Percentiles rank a stretch among this genome's conserved stretches.
These are phyloP conservation scores for Clarias gariepinus DNA, from an alignment of 2,113 vertebrate species.

Conservation along the genomic window DNA sequence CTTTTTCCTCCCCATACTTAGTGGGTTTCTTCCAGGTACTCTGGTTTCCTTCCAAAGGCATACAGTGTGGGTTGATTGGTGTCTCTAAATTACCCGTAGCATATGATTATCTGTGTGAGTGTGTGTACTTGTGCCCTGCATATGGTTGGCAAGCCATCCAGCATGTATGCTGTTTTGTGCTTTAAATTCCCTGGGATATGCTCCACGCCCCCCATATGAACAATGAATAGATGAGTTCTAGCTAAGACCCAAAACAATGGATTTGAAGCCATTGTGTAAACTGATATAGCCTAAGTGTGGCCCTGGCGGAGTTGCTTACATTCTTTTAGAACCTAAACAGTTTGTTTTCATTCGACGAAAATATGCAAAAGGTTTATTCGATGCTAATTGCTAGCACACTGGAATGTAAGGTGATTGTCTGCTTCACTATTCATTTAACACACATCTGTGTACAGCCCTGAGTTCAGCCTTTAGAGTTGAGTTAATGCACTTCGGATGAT, in stretches of 20 bases:
- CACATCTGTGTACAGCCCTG: slow-evolving; percentile 31
- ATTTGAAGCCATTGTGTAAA: neutral
- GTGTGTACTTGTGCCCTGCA: no score
- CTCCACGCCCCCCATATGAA: no score
- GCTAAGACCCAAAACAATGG: neutral
- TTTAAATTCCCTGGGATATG: no score
- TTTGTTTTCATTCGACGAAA: slow-evolving; percentile 31
- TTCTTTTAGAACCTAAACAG: slow-evolving; percentile 13
- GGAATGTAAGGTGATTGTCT: slow-evolving; percentile 43
- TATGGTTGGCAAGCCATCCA: no score
- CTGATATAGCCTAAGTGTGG: neutral
- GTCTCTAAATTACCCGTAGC: no score
- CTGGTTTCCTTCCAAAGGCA: no score
- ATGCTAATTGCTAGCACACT: slow-evolving; percentile 47
- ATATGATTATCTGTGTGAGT: no score
- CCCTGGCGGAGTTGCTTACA: slow-evolving; percentile 3
- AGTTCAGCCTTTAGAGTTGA: slow-evolving; percentile 40
- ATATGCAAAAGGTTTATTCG: neutral
- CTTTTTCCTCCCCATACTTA: no score
- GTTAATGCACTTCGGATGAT: slow-evolving; percentile 47
- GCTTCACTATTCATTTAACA: slow-evolving; percentile 30
- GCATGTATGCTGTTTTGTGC: no score
- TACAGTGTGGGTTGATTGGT: no score
- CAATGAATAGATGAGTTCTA: neutral
- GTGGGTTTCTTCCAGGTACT: no score